A percentile compares a stretch with the other conserved stretches of the same genome.
phyloP scores from a whole-genome alignment of 2,888 invertebrate genomes.

The Synanthedon andrenaeformis region DNA sequence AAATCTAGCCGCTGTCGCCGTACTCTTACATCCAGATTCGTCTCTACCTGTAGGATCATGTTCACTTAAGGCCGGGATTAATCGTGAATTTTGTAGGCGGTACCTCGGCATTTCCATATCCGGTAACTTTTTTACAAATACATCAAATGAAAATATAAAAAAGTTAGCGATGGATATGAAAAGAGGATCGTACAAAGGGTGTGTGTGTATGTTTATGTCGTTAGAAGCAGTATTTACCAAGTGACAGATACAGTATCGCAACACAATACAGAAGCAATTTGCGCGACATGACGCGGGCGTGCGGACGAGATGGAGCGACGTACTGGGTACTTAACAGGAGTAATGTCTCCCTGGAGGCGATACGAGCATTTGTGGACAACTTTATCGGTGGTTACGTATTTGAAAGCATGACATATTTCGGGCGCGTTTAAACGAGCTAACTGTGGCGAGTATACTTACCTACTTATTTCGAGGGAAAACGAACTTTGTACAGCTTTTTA shows the following conservation, averaged over 20 bases:
- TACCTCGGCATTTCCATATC: too few relatives aligned
- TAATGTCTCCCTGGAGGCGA: constrained; percentile 36
- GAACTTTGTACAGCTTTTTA: constrained; percentile 6
- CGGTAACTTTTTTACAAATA: too few relatives aligned
- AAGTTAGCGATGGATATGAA: too few relatives aligned
- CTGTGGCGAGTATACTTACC: constrained; percentile 13
- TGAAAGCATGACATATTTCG: constrained; percentile 17
- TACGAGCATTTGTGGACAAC: constrained; percentile 27
- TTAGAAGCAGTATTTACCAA: neutral
- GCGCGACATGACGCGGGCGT: constrained; percentile 4
- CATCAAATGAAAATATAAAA: too few relatives aligned
- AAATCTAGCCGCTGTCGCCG: too few relatives aligned
- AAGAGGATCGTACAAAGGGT: neutral
- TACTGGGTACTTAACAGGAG: constrained; percentile 29
- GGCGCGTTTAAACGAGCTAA: constrained; percentile 14
- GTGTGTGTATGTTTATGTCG: neutral
- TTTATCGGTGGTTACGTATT: constrained; percentile 27
- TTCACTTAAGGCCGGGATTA: too few relatives aligned
- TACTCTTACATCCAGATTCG: too few relatives aligned
- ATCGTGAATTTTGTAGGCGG: too few relatives aligned
- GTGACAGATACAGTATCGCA: constrained; percentile 2
- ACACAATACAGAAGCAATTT: constrained; percentile 3
- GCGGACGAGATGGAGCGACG: constrained; percentile 11
- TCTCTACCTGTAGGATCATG: too few relatives aligned
- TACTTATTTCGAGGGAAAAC: neutral